Conservation (phyloP, 2,113 vertebrate species). For the Girardinichthys multiradiatus region DNA sequence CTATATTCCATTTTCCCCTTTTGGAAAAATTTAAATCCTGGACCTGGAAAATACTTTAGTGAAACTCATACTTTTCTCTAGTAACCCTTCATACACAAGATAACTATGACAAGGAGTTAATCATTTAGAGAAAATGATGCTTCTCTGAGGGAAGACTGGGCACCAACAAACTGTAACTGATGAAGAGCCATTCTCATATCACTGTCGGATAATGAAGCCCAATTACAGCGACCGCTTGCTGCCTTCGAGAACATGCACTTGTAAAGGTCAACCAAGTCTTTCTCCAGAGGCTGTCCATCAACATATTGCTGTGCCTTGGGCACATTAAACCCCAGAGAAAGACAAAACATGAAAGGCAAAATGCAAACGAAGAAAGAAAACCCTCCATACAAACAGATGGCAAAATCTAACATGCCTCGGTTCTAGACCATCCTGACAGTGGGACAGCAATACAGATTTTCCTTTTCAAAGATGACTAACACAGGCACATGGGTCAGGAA, state of each 20-base stretch:
- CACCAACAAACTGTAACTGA: conserved; percentile 11
- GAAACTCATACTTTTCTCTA: not conserved
- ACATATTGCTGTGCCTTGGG: conserved; percentile 56
- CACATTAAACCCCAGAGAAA: conserved; percentile 32
- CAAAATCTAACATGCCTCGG: not conserved
- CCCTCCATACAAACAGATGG: not conserved
- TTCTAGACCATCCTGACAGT: not conserved
- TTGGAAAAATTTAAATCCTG: no score
- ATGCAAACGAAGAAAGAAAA: conserved; percentile 42
- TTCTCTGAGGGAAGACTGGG: not conserved
- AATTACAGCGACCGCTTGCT: conserved; percentile 42
- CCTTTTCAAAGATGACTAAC: no score
- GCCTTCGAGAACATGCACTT: conserved; percentile 57
- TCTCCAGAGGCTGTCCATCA: conserved; percentile 40
- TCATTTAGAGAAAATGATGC: conserved; percentile 9
- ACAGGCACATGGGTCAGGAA: not conserved
- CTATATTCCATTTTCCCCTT: no score
- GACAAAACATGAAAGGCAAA: conserved; percentile 17
- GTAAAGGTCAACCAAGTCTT: conserved; percentile 69
- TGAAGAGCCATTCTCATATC: conserved; percentile 42
- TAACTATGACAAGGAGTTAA: conserved; percentile 1
- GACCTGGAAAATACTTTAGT: no score
- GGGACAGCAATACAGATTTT: no score
- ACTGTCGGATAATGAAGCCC: conserved; percentile 61
- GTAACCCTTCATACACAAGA: not conserved